Conservation (phyloP, 2,888 invertebrate genomes). For the Drosophila mulleri region DNA sequence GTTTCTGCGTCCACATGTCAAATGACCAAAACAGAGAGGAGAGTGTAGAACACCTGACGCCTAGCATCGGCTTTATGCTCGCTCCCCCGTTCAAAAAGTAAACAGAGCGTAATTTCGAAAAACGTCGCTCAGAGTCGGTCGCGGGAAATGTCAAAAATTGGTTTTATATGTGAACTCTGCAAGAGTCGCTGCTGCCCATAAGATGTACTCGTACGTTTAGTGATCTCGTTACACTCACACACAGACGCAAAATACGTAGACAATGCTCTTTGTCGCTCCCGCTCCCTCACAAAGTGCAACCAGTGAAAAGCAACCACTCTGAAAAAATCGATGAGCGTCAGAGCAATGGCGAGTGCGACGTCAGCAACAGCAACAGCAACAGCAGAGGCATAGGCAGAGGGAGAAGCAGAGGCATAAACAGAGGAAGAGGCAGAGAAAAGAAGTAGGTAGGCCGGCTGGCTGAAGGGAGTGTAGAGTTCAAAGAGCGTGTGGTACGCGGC, state of each 20-base stretch:
- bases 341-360: constrained; percentile 47
- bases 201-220: constrained; percentile 51
- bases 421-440: constrained; percentile 3
- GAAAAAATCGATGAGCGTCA: constrained; percentile 72
- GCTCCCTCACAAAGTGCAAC: constrained; percentile 71
- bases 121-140: constrained; percentile 73
- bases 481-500: constrained; percentile 66
- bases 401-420: constrained; percentile 13
- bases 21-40: constrained; percentile 65
- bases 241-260: constrained; percentile 60
- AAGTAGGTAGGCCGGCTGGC: constrained; percentile 35
- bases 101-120: constrained; percentile 77
- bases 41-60: constrained; percentile 57
- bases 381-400: too few species aligned
- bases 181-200: constrained; percentile 58
- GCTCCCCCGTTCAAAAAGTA: constrained; percentile 68
- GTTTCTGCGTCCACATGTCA: constrained; percentile 53
- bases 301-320: constrained; percentile 64
- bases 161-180: constrained; percentile 70
- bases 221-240: constrained; percentile 80
- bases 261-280: constrained; percentile 74
- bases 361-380: constrained; percentile 35
- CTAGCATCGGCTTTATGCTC: constrained; percentile 55
- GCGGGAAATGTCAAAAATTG: constrained; percentile 78
- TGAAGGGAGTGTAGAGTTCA: constrained; percentile 70